Conservation (phyloP, 2,888 invertebrate genomes). For the Sarcophaga rosellei region DNA sequence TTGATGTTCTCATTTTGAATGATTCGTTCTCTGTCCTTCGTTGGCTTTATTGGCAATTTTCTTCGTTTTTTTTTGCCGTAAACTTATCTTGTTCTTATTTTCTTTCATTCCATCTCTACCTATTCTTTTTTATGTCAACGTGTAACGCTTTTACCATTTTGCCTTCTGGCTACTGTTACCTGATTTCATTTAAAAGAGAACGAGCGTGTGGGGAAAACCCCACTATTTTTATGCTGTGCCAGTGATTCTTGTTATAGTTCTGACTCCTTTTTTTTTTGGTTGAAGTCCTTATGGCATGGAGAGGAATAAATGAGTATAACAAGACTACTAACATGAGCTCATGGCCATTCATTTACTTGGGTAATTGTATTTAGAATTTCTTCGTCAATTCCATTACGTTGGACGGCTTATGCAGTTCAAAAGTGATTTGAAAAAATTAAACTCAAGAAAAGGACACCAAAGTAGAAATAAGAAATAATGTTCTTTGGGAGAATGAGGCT, state of each 20-base stretch:
- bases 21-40: neutral
- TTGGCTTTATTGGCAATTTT: neutral
- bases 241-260: conserved; percentile 22
- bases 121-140: neutral
- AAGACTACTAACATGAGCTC: neutral
- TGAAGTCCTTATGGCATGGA: conserved; percentile 26
- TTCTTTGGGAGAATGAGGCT: too few species aligned
- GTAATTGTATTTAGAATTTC: conserved; percentile 20
- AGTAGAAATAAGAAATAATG: too few species aligned
- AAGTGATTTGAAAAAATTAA: neutral
- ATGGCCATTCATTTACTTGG: neutral
- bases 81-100: conserved; percentile 4
- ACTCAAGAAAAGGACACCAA: neutral
- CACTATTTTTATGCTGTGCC: conserved; percentile 3
- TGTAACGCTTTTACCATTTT: conserved; percentile 35
- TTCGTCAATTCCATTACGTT: neutral
- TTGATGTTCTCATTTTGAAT: conserved; percentile 24
- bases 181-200: conserved; percentile 8
- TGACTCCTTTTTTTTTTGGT: neutral
- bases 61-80: neutral
- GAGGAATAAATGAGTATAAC: neutral
- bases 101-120: neutral
- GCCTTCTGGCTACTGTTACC: conserved; percentile 30
- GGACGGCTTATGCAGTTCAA: too few species aligned
- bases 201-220: too few species aligned